Base-by-base conservation (phyloP, 2,113 vertebrate species). In the Blennius ocellaris region DNA sequence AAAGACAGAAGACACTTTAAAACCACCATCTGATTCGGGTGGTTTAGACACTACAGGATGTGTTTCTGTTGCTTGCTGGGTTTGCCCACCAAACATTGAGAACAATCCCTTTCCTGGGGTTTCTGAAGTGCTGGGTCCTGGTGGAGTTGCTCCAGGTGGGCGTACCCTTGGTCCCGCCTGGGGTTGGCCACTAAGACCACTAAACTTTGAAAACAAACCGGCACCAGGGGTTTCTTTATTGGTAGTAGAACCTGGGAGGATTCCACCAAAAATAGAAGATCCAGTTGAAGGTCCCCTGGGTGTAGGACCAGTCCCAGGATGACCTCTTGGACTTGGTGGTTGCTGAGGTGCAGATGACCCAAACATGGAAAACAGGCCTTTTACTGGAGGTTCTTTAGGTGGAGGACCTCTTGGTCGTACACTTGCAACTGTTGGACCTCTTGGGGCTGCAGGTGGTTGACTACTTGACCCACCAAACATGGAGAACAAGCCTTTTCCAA, bases 1-100 rank as follows among this genome's bases (percentile, higher is more conserved):
- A 68, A 97, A 95, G 73, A 96, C 92, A 59, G 95, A 95, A 11
- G 96, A 87, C 68, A 96, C 86, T 78, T 82, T 96, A 78, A 97
- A 96, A 36, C 93, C 55, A 7, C 93, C 83, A 56, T 96, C 96
- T 41, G 90, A 54, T 71, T 95, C 91, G 84, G 73, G 51, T 77
- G 72, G 48, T 64, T 89, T 92, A 16, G 70, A 54, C 38, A 40
- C 47, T 30, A 30, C 6, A 10, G 56, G 64, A 43, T 85, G 63
- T 62, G 64, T 3, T 44, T 84, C 69, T 72, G 78, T 5, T 63
- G 61, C 8, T 72, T 89, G 81, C 58, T 87, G 83, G 60, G 50
- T 76, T 59, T 83, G 74, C 49, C 89, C 92, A 83, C 87, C 76
- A 85, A 93, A 92, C 80, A 89, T 82, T 2, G 92, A 91, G 50